A percentile compares a stretch with the other conserved stretches of the same genome.
These are phyloP conservation scores for Andrena flavipes DNA, from an alignment of 2,888 invertebrate genomes.

Conservation along the genomic window DNA sequence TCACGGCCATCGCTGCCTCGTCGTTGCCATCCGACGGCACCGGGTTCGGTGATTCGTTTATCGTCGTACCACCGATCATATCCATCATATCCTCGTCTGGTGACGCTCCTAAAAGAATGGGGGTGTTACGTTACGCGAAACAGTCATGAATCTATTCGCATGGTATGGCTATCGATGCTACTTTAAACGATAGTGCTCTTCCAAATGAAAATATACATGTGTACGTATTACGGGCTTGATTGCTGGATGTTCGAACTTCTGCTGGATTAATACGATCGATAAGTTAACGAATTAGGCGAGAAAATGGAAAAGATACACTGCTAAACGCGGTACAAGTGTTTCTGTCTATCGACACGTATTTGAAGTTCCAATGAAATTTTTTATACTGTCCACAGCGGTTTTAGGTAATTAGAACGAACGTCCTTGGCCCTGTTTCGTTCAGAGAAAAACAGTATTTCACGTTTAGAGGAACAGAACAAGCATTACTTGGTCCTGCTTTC, in stretches of 20 bases:
- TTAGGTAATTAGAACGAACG: slow-evolving; percentile 22
- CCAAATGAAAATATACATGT: slow-evolving; percentile 16
- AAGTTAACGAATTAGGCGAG: neutral
- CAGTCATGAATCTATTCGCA: neutral
- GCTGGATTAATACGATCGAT: neutral
- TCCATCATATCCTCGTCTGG: slow-evolving; percentile 87
- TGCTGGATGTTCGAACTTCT: slow-evolving; percentile 54
- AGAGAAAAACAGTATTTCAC: slow-evolving; percentile 30
- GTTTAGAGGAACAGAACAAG: neutral
- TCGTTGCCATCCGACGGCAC: slow-evolving; percentile 91
- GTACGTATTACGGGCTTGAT: slow-evolving; percentile 44
- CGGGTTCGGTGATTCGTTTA: slow-evolving; percentile 84
- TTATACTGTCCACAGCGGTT: neutral
- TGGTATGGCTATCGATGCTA: slow-evolving; percentile 19
- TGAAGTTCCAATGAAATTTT: neutral
- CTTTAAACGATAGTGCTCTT: slow-evolving; percentile 33
- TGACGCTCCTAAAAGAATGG: slow-evolving; percentile 71
- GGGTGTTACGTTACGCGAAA: slow-evolving; percentile 65
- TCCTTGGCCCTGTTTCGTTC: slow-evolving; percentile 31
- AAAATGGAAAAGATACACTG: neutral
- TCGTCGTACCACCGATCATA: slow-evolving; percentile 86
- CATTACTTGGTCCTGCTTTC: slow-evolving; percentile 36
- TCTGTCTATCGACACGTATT: neutral
- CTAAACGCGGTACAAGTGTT: neutral
- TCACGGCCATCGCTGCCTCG: slow-evolving; percentile 96